Conservation (phyloP, 2,797 vertebrate species). For the Myiothlypis chrysogaster region DNA sequence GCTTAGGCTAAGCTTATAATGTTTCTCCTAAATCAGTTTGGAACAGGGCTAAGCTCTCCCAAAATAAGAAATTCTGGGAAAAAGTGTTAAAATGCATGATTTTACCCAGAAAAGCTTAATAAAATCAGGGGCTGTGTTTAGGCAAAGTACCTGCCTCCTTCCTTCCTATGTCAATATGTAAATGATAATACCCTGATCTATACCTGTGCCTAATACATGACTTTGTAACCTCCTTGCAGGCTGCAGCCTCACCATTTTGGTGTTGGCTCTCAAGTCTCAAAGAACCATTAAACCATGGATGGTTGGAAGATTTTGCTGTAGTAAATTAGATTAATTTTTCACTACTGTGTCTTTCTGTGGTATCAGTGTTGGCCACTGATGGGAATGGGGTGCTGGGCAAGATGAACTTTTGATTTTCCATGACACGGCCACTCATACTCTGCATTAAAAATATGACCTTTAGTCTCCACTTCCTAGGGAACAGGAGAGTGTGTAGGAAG, state of each 20-base stretch:
- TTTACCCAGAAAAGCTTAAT: neutral
- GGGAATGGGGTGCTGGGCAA: neutral
- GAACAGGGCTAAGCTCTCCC: neutral
- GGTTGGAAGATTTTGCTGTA: neutral
- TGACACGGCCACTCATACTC: neutral
- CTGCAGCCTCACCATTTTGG: neutral
- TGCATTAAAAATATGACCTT: neutral
- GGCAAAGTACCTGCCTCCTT: neutral
- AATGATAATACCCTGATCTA: neutral
- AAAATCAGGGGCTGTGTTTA: neutral
- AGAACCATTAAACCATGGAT: neutral
- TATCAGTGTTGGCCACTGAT: fast-evolving
- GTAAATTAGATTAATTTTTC: neutral
- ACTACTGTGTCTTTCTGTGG: fast-evolving
- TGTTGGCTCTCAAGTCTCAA: fast-evolving
- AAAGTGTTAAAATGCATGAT: neutral
- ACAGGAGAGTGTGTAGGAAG: fast-evolving
- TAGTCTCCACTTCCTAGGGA: neutral
- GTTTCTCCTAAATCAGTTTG: neutral
- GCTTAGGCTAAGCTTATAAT: neutral
- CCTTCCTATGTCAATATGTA: neutral
- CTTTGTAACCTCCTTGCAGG: neutral
- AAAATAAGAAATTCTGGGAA: neutral
- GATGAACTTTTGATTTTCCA: neutral
- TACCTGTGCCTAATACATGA: neutral